Evolutionary conservation across 2,888 invertebrate species (phyloP).

Genomic region (Minunthozetes semirufus): DNA sequence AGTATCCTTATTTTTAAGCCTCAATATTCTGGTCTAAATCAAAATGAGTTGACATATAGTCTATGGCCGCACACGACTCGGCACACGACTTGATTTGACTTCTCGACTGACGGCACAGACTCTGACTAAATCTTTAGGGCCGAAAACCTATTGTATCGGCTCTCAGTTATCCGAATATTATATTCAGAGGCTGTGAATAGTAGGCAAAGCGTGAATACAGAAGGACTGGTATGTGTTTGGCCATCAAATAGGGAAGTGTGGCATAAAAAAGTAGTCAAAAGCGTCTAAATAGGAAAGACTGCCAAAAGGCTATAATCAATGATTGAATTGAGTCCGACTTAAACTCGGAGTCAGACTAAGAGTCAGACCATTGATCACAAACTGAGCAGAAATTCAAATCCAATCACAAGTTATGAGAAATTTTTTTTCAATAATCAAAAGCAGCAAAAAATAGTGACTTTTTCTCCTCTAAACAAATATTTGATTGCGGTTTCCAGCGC

Average conservation of each 20-base stretch:
- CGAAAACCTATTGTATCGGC: background rate
- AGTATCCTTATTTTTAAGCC: background rate
- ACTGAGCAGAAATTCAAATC: slow-evolving; percentile 6
- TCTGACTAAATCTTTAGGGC: background rate
- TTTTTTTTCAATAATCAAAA: background rate
- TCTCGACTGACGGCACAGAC: background rate
- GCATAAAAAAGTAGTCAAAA: background rate
- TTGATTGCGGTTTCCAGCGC: slow-evolving; percentile 12
- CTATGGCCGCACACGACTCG: slow-evolving; percentile 8
- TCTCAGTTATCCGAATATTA: background rate
- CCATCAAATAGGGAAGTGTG: slow-evolving; percentile 12
- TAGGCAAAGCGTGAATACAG: background rate
- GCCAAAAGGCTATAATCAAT: background rate
- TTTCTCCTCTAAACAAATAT: slow-evolving; percentile 12
- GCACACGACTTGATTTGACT: slow-evolving; percentile 21
- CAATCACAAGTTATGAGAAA: slow-evolving; percentile 22
- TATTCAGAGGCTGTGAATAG: background rate
- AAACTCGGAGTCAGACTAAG: too few species aligned
- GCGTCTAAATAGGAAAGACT: background rate
- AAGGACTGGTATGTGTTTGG: background rate
- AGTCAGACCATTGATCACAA: background rate
- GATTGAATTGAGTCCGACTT: background rate
- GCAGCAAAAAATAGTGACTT: background rate
- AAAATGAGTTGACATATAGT: background rate
- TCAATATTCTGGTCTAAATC: background rate